These are phyloP conservation scores for Ondatra zibethicus DNA, from an alignment of 2,113 vertebrate genomes.

Conservation along the genomic window DNA sequence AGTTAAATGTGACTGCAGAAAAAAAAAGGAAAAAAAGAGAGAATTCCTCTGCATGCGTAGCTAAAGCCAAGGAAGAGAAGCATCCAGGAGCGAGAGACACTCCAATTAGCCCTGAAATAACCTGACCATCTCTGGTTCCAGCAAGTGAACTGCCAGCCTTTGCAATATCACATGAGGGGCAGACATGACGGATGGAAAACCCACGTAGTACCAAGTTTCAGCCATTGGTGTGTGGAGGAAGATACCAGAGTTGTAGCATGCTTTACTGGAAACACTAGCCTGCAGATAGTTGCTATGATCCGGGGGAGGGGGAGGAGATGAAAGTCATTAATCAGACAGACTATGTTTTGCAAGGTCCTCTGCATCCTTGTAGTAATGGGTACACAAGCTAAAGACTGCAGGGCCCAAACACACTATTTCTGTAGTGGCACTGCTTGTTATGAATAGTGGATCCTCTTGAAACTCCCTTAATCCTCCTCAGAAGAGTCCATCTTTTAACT, in stretches of 20 bases:
- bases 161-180: constrained; percentile 51
- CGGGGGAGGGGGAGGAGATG: neutral
- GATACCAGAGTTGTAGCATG: constrained; percentile 53
- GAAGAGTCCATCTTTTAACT: neutral
- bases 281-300: constrained; percentile 33
- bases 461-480: neutral
- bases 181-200: constrained; percentile 48
- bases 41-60: constrained; percentile 56
- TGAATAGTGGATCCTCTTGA: neutral
- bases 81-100: constrained; percentile 33
- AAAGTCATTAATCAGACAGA: neutral
- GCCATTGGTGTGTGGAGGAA: constrained; percentile 24
- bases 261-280: constrained; percentile 39
- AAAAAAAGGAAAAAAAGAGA: constrained; percentile 67
- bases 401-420: neutral
- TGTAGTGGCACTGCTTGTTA: neutral
- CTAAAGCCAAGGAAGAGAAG: constrained; percentile 72
- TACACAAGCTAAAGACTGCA: rapidly evolving
- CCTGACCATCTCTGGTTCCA: constrained; percentile 58
- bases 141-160: constrained; percentile 27
- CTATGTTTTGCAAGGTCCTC: neutral
- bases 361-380: neutral
- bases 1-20: constrained; percentile 70
- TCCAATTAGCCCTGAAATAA: constrained; percentile 75
- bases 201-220: constrained; percentile 44